Evolutionary conservation across 2,888 invertebrate genomes (phyloP).

Genomic region (Lordiphosa andalusiaca): DNA sequence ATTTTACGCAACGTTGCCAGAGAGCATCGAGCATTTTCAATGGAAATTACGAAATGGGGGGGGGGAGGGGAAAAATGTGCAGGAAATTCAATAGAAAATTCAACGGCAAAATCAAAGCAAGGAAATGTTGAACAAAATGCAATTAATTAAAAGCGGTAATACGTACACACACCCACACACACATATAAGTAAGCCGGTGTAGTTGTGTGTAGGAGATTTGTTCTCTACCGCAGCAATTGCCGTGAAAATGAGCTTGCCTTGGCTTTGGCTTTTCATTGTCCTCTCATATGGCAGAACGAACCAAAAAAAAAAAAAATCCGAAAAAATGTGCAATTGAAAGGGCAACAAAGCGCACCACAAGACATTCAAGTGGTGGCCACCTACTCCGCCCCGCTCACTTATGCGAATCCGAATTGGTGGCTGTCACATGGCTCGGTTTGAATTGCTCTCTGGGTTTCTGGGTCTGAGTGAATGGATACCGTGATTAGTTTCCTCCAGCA

Average conservation of each 20-base stretch:
- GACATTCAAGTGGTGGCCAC: constrained; percentile 55
- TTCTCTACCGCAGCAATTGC: constrained; percentile 36
- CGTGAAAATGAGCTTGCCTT: constrained; percentile 58
- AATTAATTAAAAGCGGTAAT: constrained; percentile 67
- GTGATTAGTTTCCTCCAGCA: constrained; percentile 60
- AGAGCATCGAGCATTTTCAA: constrained; percentile 12
- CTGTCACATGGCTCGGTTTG: constrained; percentile 24
- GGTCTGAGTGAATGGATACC: constrained; percentile 40
- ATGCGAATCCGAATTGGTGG: constrained; percentile 54
- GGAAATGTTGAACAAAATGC: constrained; percentile 57
- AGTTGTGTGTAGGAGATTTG: constrained; percentile 18
- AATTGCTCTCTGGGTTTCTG: constrained; percentile 14
- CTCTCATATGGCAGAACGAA: constrained; percentile 17
- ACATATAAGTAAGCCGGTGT: constrained; percentile 3
- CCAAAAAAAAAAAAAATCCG: constrained; percentile 9
- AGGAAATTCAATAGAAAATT: constrained; percentile 10
- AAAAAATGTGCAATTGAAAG: constrained; percentile 64
- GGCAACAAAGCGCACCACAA: constrained; percentile 73
- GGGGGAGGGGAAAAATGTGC: constrained; percentile 11
- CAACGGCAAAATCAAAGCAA: constrained; percentile 25
- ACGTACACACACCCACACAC: background rate
- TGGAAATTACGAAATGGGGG: constrained; percentile 25
- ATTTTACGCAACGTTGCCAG: constrained; percentile 64
- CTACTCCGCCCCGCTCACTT: constrained; percentile 12
- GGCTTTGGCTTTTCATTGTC: constrained; percentile 45